phyloP scores from a whole-genome alignment of 2,888 invertebrate species.

The Xanthorhoe designata region DNA sequence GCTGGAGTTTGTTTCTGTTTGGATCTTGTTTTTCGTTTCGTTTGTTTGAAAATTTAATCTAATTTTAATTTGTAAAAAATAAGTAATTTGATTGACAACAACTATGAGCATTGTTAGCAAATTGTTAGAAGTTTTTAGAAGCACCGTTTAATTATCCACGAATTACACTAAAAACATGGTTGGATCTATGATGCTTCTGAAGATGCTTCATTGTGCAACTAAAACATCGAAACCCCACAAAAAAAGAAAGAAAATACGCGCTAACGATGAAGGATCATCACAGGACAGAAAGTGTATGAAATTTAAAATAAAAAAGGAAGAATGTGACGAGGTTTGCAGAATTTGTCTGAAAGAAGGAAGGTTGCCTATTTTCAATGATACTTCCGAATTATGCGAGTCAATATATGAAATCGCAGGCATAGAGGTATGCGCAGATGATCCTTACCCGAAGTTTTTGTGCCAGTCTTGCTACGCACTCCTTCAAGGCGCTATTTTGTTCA shows the following conservation, averaged over 20 bases:
- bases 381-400: constrained; percentile 53
- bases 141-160: neutral
- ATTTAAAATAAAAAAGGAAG: constrained; percentile 17
- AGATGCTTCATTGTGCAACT: constrained; percentile 36
- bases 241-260: neutral
- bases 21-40: too few relatives aligned
- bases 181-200: constrained; percentile 24
- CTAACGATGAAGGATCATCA: constrained; percentile 19
- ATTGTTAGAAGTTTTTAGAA: too few relatives aligned
- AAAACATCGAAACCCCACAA: constrained; percentile 4
- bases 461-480: constrained; percentile 63
- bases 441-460: constrained; percentile 70
- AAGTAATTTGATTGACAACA: too few relatives aligned
- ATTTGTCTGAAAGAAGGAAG: constrained; percentile 72
- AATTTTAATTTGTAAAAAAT: too few relatives aligned
- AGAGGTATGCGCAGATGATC: constrained; percentile 59
- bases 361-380: constrained; percentile 63
- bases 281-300: neutral
- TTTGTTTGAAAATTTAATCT: too few relatives aligned
- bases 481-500: constrained; percentile 68
- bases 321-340: constrained; percentile 44
- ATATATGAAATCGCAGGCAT: constrained; percentile 62
- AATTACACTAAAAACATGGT: constrained; percentile 20
- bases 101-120: too few relatives aligned
- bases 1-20: too few relatives aligned